These are phyloP conservation scores for Dolichomitus sp. DNA, from an alignment of 2,888 invertebrate species.

Conservation along the genomic window DNA sequence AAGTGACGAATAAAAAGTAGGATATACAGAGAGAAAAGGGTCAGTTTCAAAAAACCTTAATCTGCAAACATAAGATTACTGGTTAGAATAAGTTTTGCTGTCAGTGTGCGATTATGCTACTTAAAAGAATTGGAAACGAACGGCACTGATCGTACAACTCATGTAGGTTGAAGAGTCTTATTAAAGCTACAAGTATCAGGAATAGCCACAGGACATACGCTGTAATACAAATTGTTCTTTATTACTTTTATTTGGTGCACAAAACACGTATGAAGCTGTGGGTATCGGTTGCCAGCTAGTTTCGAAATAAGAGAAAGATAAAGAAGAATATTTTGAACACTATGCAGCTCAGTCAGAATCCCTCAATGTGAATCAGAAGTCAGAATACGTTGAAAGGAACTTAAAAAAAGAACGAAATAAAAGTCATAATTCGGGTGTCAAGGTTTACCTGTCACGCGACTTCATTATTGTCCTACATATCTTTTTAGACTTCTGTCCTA, in stretches of 20 bases:
- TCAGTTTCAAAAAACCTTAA: not conserved
- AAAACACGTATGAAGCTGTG: no score
- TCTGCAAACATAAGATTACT: not conserved
- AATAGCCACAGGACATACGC: no score
- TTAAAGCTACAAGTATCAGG: no score
- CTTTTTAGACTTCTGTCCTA: constrained; percentile 37
- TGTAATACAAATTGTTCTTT: no score
- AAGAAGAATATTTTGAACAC: not conserved
- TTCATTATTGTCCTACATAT: constrained; percentile 47
- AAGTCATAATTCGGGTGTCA: constrained; percentile 74
- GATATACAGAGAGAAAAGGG: no score
- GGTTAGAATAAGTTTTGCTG: not conserved
- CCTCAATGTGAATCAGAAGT: constrained; percentile 31
- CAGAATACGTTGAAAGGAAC: not conserved
- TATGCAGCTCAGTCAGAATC: constrained; percentile 39
- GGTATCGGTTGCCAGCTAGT: not conserved
- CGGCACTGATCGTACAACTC: no score
- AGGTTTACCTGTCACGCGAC: constrained; percentile 71
- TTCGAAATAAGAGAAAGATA: not conserved
- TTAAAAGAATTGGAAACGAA: no score
- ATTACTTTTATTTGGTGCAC: no score
- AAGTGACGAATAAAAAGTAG: not conserved
- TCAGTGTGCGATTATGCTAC: no score
- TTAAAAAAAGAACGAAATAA: constrained; percentile 67
- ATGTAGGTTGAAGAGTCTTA: no score